These are phyloP conservation scores for Carollia perspicillata DNA, from an alignment of 2,113 vertebrate species.

Conservation along the genomic window DNA sequence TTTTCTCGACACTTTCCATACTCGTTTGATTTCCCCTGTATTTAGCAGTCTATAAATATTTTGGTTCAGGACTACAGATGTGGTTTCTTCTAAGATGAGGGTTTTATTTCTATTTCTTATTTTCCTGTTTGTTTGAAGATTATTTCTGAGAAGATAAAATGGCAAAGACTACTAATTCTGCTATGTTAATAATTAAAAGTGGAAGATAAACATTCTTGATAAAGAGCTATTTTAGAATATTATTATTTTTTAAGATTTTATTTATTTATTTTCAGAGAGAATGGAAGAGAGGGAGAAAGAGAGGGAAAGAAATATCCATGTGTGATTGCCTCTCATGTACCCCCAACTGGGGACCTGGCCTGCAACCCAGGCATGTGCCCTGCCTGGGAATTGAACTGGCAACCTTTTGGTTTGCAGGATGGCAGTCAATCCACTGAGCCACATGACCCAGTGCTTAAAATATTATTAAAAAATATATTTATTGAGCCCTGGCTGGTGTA, in stretches of 20 bases:
- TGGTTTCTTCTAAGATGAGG: not conserved
- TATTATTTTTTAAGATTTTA: not conserved
- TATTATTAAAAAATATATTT: not conserved
- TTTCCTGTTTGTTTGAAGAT: not conserved
- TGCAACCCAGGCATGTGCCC: too few relatives aligned
- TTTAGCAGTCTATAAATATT: conserved; percentile 20
- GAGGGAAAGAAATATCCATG: too few relatives aligned
- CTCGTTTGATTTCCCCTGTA: conserved; percentile 1
- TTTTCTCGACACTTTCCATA: not conserved
- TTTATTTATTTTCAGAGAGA: not conserved
- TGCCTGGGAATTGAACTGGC: too few relatives aligned
- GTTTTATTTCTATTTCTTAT: not conserved
- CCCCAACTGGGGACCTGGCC: too few relatives aligned
- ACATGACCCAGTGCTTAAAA: not conserved
- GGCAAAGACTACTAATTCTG: not conserved
- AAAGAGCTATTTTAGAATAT: not conserved
- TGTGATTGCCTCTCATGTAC: too few relatives aligned
- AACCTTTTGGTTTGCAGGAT: too few relatives aligned
- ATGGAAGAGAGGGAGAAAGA: too few relatives aligned
- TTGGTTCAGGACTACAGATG: not conserved
- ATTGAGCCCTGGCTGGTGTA: too few relatives aligned
- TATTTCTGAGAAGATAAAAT: not conserved
- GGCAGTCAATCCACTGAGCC: too few relatives aligned
- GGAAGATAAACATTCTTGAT: not conserved
- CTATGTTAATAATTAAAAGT: not conserved